Evolutionary conservation across 2,888 invertebrate species (phyloP).

Genomic region (Keiferia lycopersicella): DNA sequence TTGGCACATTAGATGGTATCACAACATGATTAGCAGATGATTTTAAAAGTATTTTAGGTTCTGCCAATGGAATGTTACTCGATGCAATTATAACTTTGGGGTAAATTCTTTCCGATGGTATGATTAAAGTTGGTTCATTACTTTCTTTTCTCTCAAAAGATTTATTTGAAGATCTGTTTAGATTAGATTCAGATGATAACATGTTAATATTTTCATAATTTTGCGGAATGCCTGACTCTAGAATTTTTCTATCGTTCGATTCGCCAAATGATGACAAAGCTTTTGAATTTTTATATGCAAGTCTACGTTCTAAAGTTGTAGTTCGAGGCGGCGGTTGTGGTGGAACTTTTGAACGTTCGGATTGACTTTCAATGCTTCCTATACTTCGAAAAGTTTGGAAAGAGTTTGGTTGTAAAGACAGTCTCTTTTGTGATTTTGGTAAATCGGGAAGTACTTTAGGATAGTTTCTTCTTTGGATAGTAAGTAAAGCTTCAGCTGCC

Average conservation of each 20-base stretch:
- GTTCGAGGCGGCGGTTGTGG: slow-evolving; percentile 89
- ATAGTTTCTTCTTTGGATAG: slow-evolving; percentile 89
- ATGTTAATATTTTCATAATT: slow-evolving; percentile 70
- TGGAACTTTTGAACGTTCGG: slow-evolving; percentile 73
- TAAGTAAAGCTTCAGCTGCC: slow-evolving; percentile 86
- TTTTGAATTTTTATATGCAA: slow-evolving; percentile 68
- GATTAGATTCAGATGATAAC: slow-evolving; percentile 46
- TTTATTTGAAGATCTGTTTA: slow-evolving; percentile 41
- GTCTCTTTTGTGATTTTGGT: slow-evolving; percentile 81
- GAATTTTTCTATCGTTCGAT: slow-evolving; percentile 49
- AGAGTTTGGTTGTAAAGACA: slow-evolving; percentile 83
- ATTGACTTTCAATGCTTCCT: slow-evolving; percentile 55
- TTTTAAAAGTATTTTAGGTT: slow-evolving; percentile 83
- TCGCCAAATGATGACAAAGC: slow-evolving; percentile 65
- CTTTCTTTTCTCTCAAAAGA: slow-evolving; percentile 49
- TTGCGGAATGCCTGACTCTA: slow-evolving; percentile 43
- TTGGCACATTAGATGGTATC: slow-evolving; percentile 66
- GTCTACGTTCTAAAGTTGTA: slow-evolving; percentile 84
- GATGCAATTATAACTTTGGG: slow-evolving; percentile 79
- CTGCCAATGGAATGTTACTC: slow-evolving; percentile 67
- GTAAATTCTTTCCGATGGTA: slow-evolving; percentile 53
- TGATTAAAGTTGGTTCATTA: slow-evolving; percentile 37
- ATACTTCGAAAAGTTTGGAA: slow-evolving; percentile 66
- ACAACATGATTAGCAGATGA: slow-evolving; percentile 72
- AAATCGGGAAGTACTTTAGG: slow-evolving; percentile 93